Evolutionary conservation across 2,113 vertebrate genomes (phyloP).

Genomic region (Nyctibius bracteatus): DNA sequence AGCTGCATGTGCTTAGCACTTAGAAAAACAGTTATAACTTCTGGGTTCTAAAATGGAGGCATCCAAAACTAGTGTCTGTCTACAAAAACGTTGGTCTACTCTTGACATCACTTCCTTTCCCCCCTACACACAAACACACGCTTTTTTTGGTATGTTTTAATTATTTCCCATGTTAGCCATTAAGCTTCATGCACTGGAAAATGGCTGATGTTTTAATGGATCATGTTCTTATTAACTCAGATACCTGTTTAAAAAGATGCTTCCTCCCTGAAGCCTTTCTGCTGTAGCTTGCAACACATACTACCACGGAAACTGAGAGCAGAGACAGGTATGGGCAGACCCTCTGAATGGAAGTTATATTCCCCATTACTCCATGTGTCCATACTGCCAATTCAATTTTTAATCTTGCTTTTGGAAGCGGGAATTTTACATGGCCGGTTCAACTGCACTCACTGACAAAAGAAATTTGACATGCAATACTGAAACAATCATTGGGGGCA

Average conservation of each 20-base stretch:
- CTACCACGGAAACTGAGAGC: not conserved
- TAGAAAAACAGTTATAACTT: slow-evolving; percentile 11
- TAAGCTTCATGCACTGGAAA: not conserved
- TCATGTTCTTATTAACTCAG: not conserved
- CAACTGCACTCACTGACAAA: not conserved
- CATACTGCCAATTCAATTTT: not conserved
- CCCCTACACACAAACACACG: not conserved
- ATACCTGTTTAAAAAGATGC: not conserved
- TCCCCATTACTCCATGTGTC: not conserved
- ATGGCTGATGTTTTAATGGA: not conserved
- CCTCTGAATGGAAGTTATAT: not conserved
- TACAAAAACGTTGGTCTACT: not conserved
- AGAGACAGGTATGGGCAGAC: not conserved
- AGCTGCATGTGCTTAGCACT: not conserved
- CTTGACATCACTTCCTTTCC: not conserved
- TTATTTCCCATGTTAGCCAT: not conserved
- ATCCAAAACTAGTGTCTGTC: not conserved
- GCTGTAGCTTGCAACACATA: not conserved
- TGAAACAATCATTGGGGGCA: not conserved
- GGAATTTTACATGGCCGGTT: not conserved
- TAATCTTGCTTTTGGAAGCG: not conserved
- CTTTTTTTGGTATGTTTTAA: not conserved
- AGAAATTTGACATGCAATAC: not conserved
- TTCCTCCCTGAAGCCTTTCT: not conserved
- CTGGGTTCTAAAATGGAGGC: slow-evolving; percentile 40